A percentile compares a stretch with the other conserved stretches of the same genome.
These are phyloP conservation scores for Beroe forskalii DNA, from an alignment of 37 sponge, comb jelly and placozoan genomes.

Conservation along the genomic window DNA sequence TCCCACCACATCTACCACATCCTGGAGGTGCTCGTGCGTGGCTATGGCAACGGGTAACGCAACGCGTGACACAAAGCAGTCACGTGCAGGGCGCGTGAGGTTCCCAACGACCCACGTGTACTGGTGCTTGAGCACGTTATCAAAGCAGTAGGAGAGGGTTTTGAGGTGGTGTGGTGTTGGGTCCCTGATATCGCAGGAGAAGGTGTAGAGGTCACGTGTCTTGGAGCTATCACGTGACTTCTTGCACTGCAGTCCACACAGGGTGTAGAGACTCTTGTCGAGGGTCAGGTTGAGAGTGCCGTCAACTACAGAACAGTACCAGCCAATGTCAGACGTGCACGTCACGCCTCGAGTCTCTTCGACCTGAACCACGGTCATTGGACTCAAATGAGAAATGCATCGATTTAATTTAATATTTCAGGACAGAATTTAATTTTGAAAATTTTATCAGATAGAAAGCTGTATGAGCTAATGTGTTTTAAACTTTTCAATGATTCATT, in stretches of 20 bases:
- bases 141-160: slow-evolving; percentile 10
- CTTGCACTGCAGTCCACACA: slow-evolving; percentile 24
- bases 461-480: too few relatives aligned
- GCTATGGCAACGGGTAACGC: background rate
- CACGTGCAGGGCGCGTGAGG: background rate
- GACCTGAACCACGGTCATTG: too few relatives aligned
- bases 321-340: slow-evolving; percentile 14
- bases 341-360: too few relatives aligned
- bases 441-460: too few relatives aligned
- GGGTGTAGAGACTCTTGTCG: background rate
- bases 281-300: slow-evolving; percentile 12
- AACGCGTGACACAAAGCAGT: background rate
- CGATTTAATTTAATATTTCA: too few relatives aligned
- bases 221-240: slow-evolving; percentile 28
- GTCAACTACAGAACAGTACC: background rate
- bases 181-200: slow-evolving; percentile 15
- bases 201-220: slow-evolving; percentile 22
- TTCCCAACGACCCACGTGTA: background rate
- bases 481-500: too few relatives aligned
- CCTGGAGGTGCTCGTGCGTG: slow-evolving; percentile 8
- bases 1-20: background rate
- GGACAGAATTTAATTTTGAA: too few relatives aligned
- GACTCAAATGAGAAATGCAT: too few relatives aligned
- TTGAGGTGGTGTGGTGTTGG: background rate
- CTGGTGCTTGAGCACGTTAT: slow-evolving; percentile 11